phyloP scores from a whole-genome alignment of 2,113 vertebrate species.

The Scytalopus superciliaris region DNA sequence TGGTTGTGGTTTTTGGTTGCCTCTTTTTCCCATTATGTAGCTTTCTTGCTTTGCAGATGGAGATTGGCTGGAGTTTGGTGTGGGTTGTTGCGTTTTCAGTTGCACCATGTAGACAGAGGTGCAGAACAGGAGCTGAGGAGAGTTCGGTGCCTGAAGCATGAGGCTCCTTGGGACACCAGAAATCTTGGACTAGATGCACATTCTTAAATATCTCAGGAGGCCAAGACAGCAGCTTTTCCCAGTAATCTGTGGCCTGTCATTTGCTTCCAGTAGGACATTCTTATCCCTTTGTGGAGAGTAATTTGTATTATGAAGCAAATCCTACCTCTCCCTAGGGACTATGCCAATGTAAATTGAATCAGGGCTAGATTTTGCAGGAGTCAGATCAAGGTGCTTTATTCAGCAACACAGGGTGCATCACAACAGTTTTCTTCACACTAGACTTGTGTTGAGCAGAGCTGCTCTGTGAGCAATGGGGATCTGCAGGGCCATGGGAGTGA shows the following conservation, averaged over 20 bases:
- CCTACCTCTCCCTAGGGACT: neutral
- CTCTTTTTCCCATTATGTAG: neutral
- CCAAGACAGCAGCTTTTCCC: neutral
- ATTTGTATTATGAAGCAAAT: neutral
- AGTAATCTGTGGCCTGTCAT: neutral
- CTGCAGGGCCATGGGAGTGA: rapidly evolving
- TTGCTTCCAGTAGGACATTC: neutral
- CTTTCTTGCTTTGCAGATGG: neutral
- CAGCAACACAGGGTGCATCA: neutral
- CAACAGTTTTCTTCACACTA: rapidly evolving
- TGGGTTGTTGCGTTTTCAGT: neutral
- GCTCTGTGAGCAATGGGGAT: neutral
- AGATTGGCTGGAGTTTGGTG: neutral
- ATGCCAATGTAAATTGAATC: neutral
- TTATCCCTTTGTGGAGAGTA: neutral
- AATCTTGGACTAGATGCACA: neutral
- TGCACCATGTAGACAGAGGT: neutral
- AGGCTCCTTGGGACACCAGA: neutral
- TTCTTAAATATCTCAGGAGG: neutral
- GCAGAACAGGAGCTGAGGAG: neutral
- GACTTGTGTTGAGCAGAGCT: neutral
- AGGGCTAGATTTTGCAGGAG: neutral
- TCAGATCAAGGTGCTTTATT: neutral
- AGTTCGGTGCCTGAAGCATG: neutral
- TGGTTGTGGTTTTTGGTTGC: neutral